phyloP scores from a whole-genome alignment of 1,140 invertebrate genomes.

The Apolygus lucorum region DNA sequence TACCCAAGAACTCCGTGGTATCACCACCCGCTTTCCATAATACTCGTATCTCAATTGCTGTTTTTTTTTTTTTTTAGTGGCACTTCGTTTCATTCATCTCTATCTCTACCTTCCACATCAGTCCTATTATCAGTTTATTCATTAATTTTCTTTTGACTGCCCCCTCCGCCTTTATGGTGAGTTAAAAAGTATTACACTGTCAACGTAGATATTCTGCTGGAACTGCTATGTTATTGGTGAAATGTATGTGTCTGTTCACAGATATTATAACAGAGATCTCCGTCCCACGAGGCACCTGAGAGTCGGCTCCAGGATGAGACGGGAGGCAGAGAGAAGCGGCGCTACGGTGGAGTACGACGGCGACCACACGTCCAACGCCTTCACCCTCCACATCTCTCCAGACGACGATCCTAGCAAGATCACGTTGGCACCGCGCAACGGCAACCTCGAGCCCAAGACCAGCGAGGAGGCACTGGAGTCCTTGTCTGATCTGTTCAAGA shows the following conservation, averaged over 20 bases:
- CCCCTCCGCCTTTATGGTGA: too few relatives aligned
- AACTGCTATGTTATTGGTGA: too few relatives aligned
- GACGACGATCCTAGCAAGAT: background rate
- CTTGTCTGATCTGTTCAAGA: slow-evolving; percentile 26
- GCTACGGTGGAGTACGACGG: slow-evolving; percentile 1
- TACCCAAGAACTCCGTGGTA: too few relatives aligned
- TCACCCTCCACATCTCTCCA: background rate
- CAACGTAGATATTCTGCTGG: too few relatives aligned
- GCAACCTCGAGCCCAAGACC: slow-evolving; percentile 7
- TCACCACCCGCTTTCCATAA: too few relatives aligned
- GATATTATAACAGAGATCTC: slow-evolving; percentile 7
- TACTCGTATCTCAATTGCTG: too few relatives aligned
- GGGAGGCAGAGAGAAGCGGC: background rate
- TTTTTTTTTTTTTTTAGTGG: too few relatives aligned
- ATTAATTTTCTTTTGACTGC: too few relatives aligned
- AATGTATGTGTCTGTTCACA: background rate
- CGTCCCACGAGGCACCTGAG: slow-evolving; percentile 6
- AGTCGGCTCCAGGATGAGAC: background rate
- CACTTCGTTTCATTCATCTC: too few relatives aligned
- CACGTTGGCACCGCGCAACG: background rate
- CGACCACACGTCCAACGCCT: background rate
- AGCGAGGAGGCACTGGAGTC: slow-evolving; percentile 21
- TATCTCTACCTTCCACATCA: too few relatives aligned
- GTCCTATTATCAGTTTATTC: too few relatives aligned
- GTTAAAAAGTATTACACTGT: too few relatives aligned